Base-by-base conservation (phyloP, 2,888 invertebrate species). In the Dynastes grantii region DNA sequence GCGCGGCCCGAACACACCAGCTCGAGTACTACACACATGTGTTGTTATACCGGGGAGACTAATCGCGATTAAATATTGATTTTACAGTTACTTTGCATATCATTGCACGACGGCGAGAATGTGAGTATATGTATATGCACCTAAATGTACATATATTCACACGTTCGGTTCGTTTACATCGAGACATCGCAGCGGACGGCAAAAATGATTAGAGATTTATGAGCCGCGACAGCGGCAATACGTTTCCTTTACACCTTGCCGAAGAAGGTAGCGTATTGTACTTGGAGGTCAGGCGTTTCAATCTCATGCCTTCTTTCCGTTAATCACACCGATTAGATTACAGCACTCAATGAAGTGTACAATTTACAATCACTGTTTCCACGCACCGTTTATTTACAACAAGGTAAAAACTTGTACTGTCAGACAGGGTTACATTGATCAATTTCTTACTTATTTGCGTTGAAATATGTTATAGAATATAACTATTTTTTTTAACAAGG, bases 31-130 rank as follows among this genome's bases (percentile, higher is more conserved):
- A 58, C 73, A 73, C 73, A 73, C 73, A 73, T 73, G 84, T 85
- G 85, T 84, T 85, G 84, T 84, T 85, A 84, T 84, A 82, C 78
- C 63, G 51, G 64, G 77, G 84, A 84, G 73, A 83, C 83, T 86
- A 86, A 86, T 85, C 86, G 84, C 85, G 85, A 86, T 86, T 86
- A 87, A 86, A 86, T 86, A 87, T 86, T 86, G 86, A 87, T 87
- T 87, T 86, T 85, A 82, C 84, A 85, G 85, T 85, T 86, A 85
- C 85, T 86, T 85, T 84, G 83, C 82, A 73, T 70, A 79, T 73
- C 73, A 73, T 73, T 73, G 37, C 73, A 58, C 29, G 22, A 53
- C 55, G 55, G 55, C 58, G 11, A 45, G 58, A 40, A 73, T 58
- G 58, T 8, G 22, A 73, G 73, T 58, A 53, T 70, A 29, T 49